phyloP scores from a whole-genome alignment of 2,797 vertebrate genomes.

The Lepus townsendii region DNA sequence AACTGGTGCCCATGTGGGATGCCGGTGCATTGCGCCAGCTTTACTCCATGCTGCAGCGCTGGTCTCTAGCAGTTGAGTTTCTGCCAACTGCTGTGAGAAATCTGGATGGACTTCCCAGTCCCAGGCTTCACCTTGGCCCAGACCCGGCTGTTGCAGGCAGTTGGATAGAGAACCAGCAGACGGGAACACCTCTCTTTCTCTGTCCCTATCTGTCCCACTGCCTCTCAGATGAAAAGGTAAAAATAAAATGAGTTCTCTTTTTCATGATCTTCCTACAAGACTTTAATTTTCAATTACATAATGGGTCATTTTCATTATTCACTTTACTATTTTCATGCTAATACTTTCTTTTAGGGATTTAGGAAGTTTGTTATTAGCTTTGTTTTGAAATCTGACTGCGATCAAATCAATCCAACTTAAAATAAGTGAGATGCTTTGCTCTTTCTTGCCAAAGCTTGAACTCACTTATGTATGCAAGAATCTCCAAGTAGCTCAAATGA shows the following conservation, averaged over 20 bases:
- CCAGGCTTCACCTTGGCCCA: no score
- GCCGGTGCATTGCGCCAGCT: no score
- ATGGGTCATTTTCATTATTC: background rate
- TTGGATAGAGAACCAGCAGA: no score
- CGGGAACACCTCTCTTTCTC: no score
- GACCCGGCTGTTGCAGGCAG: no score
- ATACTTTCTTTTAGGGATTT: slow-evolving; percentile 29
- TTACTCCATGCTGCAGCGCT: no score
- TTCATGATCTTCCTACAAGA: background rate
- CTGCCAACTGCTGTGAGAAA: no score
- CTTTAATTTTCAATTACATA: background rate
- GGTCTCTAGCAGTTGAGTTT: no score
- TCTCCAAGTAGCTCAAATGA: background rate
- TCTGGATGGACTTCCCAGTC: no score
- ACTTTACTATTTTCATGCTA: background rate
- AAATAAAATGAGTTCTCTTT: background rate
- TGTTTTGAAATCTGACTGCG: slow-evolving; percentile 30
- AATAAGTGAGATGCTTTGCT: background rate
- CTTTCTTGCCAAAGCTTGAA: background rate
- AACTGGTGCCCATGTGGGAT: no score
- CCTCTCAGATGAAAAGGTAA: no score
- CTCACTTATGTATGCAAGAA: background rate
- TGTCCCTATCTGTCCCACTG: no score
- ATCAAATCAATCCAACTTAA: slow-evolving; percentile 25
- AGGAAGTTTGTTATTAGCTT: slow-evolving; percentile 33